Evolutionary conservation across 2,888 invertebrate species (phyloP).

Genomic region (Xestia xanthographa): DNA sequence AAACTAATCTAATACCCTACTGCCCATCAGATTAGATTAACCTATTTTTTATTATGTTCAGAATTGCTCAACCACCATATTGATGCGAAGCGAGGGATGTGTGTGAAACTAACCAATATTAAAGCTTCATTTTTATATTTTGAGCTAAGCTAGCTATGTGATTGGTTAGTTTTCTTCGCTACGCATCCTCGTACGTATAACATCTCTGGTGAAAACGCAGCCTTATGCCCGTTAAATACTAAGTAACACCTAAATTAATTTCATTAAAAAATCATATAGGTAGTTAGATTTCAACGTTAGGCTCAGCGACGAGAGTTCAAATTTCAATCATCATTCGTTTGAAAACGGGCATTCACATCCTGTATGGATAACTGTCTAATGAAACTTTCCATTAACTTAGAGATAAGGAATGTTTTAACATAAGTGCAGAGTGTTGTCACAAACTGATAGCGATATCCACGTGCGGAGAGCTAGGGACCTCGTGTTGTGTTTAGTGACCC

Average conservation of each 20-base stretch:
- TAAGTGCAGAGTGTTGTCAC: slow-evolving; percentile 6
- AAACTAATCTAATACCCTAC: not conserved
- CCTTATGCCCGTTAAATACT: not conserved
- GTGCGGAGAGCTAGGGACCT: slow-evolving; percentile 40
- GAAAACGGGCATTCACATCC: slow-evolving; percentile 25
- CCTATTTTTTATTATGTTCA: not conserved
- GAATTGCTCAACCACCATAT: not conserved
- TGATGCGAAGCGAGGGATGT: too few relatives aligned
- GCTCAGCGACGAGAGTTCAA: not conserved
- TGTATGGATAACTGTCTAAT: slow-evolving; percentile 32
- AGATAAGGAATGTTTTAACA: slow-evolving; percentile 53
- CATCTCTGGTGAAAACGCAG: too few relatives aligned
- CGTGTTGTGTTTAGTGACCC: slow-evolving; percentile 49
- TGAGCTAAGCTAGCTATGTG: too few relatives aligned
- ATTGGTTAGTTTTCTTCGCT: too few relatives aligned
- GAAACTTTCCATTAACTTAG: slow-evolving; percentile 46
- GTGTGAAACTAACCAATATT: too few relatives aligned
- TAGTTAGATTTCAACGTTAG: not conserved
- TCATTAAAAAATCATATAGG: not conserved
- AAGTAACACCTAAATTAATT: not conserved
- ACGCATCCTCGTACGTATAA: too few relatives aligned
- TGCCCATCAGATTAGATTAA: slow-evolving; percentile 15
- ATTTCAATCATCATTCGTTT: not conserved
- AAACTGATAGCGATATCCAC: slow-evolving; percentile 43
- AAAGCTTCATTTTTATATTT: too few relatives aligned